Conservation (phyloP, 1,140 invertebrate species). For the Brachionus sp. region DNA sequence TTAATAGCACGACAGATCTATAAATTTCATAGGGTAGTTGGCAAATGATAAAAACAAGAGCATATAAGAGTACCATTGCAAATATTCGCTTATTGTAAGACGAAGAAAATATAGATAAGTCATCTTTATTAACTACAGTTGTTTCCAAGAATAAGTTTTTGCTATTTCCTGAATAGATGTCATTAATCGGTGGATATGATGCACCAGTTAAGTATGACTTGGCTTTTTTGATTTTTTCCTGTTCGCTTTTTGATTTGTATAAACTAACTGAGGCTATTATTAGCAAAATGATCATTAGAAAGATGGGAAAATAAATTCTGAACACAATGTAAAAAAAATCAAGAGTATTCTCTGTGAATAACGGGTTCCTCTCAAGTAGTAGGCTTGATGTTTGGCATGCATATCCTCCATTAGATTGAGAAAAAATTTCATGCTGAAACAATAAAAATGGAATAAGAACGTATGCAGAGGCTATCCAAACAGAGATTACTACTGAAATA, state of each 20-base stretch:
- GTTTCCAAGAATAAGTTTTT: not conserved
- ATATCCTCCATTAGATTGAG: constrained; percentile 36
- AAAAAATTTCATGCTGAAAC: not conserved
- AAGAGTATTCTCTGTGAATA: not conserved
- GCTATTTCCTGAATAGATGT: not conserved
- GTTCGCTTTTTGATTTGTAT: not conserved
- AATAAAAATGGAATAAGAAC: constrained; percentile 36
- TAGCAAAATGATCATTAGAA: constrained; percentile 16
- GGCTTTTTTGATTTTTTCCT: not conserved
- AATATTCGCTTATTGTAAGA: not conserved
- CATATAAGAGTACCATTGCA: constrained; percentile 19
- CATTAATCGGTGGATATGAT: constrained; percentile 7
- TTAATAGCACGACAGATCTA: not conserved
- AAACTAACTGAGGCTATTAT: constrained; percentile 18
- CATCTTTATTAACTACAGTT: constrained; percentile 25
- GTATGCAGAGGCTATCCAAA: constrained; percentile 40
- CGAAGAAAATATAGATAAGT: not conserved
- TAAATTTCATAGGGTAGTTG: constrained; percentile 44
- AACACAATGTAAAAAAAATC: constrained; percentile 41
- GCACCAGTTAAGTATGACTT: not conserved
- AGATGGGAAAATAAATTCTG: constrained; percentile 21
- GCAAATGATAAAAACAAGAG: constrained; percentile 19
- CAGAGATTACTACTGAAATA: constrained; percentile 2
- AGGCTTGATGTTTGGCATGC: not conserved
- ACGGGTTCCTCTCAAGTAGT: not conserved